Evolutionary conservation across 2,888 invertebrate genomes (phyloP).

Genomic region (Limenitis camilla): DNA sequence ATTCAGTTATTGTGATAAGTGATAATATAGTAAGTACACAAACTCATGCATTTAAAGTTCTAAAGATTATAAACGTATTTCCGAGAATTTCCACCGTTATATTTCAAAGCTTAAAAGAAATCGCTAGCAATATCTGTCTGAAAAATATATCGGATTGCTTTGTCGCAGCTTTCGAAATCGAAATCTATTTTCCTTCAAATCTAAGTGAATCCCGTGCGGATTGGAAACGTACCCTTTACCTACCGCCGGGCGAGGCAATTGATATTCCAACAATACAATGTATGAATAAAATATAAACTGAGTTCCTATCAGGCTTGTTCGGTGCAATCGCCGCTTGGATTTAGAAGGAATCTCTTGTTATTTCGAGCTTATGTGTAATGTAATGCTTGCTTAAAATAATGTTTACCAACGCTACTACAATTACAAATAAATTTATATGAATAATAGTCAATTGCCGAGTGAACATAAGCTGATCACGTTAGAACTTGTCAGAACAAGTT

Average conservation of each 20-base stretch:
- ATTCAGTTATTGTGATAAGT: too few relatives aligned
- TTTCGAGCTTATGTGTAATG: conserved; percentile 33
- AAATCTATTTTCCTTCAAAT: conserved; percentile 76
- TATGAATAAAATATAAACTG: conserved; percentile 75
- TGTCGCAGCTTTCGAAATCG: conserved; percentile 75
- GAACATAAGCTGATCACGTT: too few relatives aligned
- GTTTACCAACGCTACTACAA: conserved; percentile 3
- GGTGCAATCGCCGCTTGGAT: conserved; percentile 56
- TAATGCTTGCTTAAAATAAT: conserved; percentile 19
- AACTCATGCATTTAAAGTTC: background rate
- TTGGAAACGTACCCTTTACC: conserved; percentile 75
- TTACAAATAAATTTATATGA: background rate
- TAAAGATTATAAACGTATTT: conserved; percentile 57
- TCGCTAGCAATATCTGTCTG: conserved; percentile 75
- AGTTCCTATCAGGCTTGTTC: conserved; percentile 67
- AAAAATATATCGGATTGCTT: conserved; percentile 76
- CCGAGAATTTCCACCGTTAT: conserved; percentile 67
- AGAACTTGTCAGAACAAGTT: too few relatives aligned
- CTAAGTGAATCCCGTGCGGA: conserved; percentile 76
- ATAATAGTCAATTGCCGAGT: background rate
- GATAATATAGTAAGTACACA: background rate
- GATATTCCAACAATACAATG: conserved; percentile 76
- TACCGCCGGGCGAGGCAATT: conserved; percentile 74
- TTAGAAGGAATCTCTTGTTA: conserved; percentile 51
- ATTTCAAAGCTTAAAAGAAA: conserved; percentile 75